Evolutionary conservation across 1,140 invertebrate species (phyloP).

Genomic region (Tetragnatha versicolor): DNA sequence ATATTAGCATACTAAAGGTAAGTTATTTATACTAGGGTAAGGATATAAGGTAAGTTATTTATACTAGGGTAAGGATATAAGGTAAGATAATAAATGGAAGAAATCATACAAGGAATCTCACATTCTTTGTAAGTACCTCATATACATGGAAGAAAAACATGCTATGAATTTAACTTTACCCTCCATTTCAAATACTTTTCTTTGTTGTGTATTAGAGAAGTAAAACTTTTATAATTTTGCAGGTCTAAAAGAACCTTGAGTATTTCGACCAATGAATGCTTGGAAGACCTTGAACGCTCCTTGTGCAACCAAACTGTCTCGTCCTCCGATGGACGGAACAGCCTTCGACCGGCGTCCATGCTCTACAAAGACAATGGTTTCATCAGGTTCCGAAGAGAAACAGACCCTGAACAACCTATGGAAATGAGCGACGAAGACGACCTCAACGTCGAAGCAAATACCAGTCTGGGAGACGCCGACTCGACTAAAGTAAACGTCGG

Average conservation of each 20-base stretch:
- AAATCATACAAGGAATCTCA: too few relatives aligned
- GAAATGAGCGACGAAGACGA: constrained; percentile 56
- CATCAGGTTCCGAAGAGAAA: constrained; percentile 74
- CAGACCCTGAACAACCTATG: constrained; percentile 61
- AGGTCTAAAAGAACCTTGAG: constrained; percentile 42
- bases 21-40: too few relatives aligned
- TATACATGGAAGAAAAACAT: too few relatives aligned
- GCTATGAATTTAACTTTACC: too few relatives aligned
- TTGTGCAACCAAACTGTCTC: constrained; percentile 44
- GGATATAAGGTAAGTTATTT: too few relatives aligned
- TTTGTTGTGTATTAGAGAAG: too few relatives aligned
- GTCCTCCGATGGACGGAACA: constrained; percentile 54
- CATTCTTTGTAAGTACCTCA: too few relatives aligned
- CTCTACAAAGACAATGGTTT: constrained; percentile 85
- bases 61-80: too few relatives aligned
- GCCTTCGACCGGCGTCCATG: constrained; percentile 70
- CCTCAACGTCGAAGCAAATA: constrained; percentile 41
- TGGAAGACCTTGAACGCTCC: constrained; percentile 38
- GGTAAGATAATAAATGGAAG: too few relatives aligned
- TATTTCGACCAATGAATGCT: constrained; percentile 30
- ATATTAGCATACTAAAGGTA: too few relatives aligned
- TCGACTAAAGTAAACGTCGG: constrained; percentile 56
- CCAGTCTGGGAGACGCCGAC: constrained; percentile 54
- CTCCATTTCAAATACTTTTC: too few relatives aligned
- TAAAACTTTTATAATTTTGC: too few relatives aligned